Evolutionary conservation across 2,888 invertebrate species (phyloP).

Genomic region (Spodoptera picta): DNA sequence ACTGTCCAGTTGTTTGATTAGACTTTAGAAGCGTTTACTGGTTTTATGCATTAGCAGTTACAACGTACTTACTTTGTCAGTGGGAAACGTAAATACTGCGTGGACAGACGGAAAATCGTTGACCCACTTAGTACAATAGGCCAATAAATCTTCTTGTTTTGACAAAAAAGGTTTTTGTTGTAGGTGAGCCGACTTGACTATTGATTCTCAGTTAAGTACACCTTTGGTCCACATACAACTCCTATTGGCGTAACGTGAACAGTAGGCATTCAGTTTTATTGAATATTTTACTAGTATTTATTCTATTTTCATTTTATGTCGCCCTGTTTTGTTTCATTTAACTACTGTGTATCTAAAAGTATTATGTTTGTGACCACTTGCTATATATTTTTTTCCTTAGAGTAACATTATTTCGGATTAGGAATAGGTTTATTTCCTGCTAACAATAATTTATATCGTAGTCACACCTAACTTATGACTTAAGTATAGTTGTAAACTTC

Average conservation of each 20-base stretch:
- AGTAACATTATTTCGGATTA: too few species aligned
- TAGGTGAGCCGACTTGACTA: constrained; percentile 57
- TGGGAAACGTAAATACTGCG: constrained; percentile 68
- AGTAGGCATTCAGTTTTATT: constrained; percentile 44
- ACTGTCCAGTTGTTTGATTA: constrained; percentile 40
- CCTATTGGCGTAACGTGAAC: constrained; percentile 36
- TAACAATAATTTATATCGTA: too few species aligned
- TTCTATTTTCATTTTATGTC: constrained; percentile 24
- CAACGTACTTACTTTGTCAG: constrained; percentile 65
- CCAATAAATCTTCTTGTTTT: constrained; percentile 80
- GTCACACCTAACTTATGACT: too few species aligned
- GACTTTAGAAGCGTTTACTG: constrained; percentile 53
- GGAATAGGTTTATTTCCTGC: too few species aligned
- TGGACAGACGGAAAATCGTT: constrained; percentile 75
- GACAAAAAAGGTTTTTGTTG: constrained; percentile 74
- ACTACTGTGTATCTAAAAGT: constrained; percentile 4
- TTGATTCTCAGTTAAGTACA: constrained; percentile 59
- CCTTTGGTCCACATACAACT: constrained; percentile 42
- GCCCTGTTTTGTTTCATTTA: constrained; percentile 13
- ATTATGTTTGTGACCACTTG: too few species aligned
- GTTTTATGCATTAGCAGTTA: constrained; percentile 66
- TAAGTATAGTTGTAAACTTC: too few species aligned
- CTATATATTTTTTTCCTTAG: too few species aligned
- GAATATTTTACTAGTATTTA: constrained; percentile 34
- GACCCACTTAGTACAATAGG: constrained; percentile 82